phyloP scores from a whole-genome alignment of 92 coral and sea anemone species.

The Pocillopora grandis region DNA sequence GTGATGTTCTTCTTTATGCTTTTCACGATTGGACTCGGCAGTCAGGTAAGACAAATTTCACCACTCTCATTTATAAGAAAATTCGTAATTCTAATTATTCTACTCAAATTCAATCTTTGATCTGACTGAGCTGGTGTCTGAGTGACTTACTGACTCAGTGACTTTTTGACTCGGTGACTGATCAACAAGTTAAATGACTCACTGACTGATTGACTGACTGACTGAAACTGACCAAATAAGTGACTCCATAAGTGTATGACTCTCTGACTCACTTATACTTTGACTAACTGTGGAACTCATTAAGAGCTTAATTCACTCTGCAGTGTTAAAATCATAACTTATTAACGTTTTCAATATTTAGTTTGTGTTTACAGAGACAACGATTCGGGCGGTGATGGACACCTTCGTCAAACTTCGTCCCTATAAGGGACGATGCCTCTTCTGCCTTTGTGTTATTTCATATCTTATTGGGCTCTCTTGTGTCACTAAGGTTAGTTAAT shows the following conservation, averaged over 20 bases:
- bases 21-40: slow-evolving; percentile 83
- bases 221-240: not conserved
- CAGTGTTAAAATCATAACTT: not conserved
- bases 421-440: slow-evolving; percentile 49
- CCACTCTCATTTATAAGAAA: too few species aligned
- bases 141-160: too few species aligned
- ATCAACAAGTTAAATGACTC: not conserved
- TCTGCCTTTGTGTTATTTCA: slow-evolving; percentile 42
- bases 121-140: slow-evolving; percentile 5
- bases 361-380: slow-evolving; percentile 83
- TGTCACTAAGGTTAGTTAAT: slow-evolving; percentile 60
- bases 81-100: too few species aligned
- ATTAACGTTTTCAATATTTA: not conserved
- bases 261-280: not conserved
- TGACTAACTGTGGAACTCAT: not conserved
- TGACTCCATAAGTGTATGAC: not conserved
- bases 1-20: slow-evolving; percentile 79
- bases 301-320: not conserved
- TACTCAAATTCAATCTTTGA: slow-evolving; percentile 27
- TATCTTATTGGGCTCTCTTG: slow-evolving; percentile 74
- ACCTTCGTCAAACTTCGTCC: slow-evolving; percentile 50
- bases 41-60: slow-evolving; percentile 67
- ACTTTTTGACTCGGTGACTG: too few species aligned
- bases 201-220: not conserved
- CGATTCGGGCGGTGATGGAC: slow-evolving; percentile 67